Base-by-base conservation (phyloP, 2,797 vertebrate species). In the Xerus rutilus region DNA sequence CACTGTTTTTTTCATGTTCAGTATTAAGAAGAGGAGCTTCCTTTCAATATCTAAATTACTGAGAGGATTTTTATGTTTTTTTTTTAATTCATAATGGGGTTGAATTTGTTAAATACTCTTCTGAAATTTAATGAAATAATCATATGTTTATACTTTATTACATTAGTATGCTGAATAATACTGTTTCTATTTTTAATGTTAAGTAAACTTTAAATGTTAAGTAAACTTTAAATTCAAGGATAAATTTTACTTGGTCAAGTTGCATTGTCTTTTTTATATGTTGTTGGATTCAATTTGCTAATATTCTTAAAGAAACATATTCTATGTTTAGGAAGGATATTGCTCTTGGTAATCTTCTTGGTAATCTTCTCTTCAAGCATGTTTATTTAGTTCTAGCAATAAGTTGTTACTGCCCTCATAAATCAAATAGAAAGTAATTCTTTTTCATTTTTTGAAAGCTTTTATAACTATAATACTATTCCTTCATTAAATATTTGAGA, bases 121-220 rank as follows among this genome's bases (percentile, higher is more conserved):
- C 15, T 62, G 17, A 2, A 28, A 74, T 52, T 3, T 86, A 74
- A 74, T 90, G 39, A 91, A 13, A 25, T 47, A 35, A 81, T 86
- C 14, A 3, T 25, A 65, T 72, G 57, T 92, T 81, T 93, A 86
- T 70, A 70, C 0, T 57, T 92, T 92, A 30, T 52, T 78, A 79
- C 89, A 20, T 59, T 64, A 86, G 65, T 57, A 64, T 70, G 20
- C 13, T 86, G 69, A 95, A 86, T 90, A 72, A 83, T 73, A 57
- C 32, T 47, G 17, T 14, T 79, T 4, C 35, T 39, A 35, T 72
- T 85, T 81, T 47, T 20, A 91, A 78, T 87, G 28, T 77, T 87
- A 72, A 83, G 45, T 83, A 54, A 81, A 76, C 25, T 11, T 84
- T 73, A 57, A 69, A 39, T 79, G 28, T 77, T 87, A 72, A 83